Evolutionary conservation across 2,888 invertebrate genomes (phyloP).

Genomic region (Lomographa bimaculata): DNA sequence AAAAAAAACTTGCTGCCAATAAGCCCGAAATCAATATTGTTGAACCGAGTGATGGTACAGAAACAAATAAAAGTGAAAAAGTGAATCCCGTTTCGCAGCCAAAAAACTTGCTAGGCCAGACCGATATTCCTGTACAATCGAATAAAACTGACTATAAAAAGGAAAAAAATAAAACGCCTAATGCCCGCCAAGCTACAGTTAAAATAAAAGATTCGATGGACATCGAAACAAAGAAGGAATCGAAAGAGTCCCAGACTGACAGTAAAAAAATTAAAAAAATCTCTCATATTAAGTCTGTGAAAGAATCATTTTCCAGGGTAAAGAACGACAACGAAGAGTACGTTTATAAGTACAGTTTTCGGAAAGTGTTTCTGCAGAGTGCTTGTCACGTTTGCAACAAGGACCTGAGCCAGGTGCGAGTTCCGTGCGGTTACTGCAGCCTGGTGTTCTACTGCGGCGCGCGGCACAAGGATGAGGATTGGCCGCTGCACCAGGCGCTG

Average conservation of each 20-base stretch:
- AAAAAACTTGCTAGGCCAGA: slow-evolving; percentile 82
- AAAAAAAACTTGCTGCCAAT: slow-evolving; percentile 35
- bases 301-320: slow-evolving; percentile 53
- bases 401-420: slow-evolving; percentile 50
- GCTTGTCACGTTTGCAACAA: slow-evolving; percentile 82
- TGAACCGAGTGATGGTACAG: slow-evolving; percentile 54
- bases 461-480: slow-evolving; percentile 85
- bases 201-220: slow-evolving; percentile 70
- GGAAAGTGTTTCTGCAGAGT: slow-evolving; percentile 85
- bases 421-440: slow-evolving; percentile 79
- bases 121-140: slow-evolving; percentile 81
- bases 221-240: slow-evolving; percentile 51
- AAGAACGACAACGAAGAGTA: slow-evolving; percentile 84
- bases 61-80: slow-evolving; percentile 46
- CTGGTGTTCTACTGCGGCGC: slow-evolving; percentile 86
- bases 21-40: slow-evolving; percentile 65
- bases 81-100: slow-evolving; percentile 65
- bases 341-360: slow-evolving; percentile 86
- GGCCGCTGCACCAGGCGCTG: slow-evolving; percentile 81
- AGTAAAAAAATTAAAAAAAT: slow-evolving; percentile 44
- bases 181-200: slow-evolving; percentile 63
- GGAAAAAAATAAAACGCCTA: slow-evolving; percentile 75
- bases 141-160: slow-evolving; percentile 79
- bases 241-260: slow-evolving; percentile 63
- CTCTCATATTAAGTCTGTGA: slow-evolving; percentile 42